Evolutionary conservation across 1,140 invertebrate species (phyloP).

Genomic region (Varroa destructor): DNA sequence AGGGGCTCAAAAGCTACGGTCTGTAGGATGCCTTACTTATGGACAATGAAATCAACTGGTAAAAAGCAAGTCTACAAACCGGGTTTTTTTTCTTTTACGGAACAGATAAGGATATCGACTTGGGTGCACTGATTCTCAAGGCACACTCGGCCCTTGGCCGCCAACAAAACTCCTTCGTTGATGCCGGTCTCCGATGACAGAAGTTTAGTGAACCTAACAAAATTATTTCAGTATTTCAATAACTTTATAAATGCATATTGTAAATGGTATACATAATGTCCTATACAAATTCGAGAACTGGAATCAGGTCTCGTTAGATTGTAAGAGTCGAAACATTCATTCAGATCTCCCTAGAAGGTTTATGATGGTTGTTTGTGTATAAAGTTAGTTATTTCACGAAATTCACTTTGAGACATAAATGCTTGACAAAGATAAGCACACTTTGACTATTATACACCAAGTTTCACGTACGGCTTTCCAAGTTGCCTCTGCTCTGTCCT

Average conservation of each 20-base stretch:
- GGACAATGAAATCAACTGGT: neutral
- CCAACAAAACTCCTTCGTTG: neutral
- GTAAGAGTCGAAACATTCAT: no score
- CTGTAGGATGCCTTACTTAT: neutral
- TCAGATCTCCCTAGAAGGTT: no score
- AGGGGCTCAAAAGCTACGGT: no score
- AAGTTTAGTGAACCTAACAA: neutral
- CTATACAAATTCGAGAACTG: neutral
- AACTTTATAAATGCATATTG: neutral
- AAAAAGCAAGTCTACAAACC: neutral
- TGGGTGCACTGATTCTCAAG: neutral
- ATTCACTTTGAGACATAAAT: no score
- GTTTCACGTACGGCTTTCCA: no score
- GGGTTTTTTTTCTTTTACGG: constrained; percentile 1
- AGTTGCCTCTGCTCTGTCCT: no score
- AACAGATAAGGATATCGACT: constrained; percentile 7
- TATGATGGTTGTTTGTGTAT: no score
- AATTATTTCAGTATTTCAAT: neutral
- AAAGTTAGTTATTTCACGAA: no score
- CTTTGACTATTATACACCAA: no score
- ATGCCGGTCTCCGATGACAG: neutral
- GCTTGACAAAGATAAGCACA: no score
- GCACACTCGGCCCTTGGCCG: neutral
- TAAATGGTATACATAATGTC: neutral
- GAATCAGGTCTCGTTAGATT: no score